These are phyloP conservation scores for Argentina silus DNA, from an alignment of 2,797 vertebrate species.

Conservation along the genomic window DNA sequence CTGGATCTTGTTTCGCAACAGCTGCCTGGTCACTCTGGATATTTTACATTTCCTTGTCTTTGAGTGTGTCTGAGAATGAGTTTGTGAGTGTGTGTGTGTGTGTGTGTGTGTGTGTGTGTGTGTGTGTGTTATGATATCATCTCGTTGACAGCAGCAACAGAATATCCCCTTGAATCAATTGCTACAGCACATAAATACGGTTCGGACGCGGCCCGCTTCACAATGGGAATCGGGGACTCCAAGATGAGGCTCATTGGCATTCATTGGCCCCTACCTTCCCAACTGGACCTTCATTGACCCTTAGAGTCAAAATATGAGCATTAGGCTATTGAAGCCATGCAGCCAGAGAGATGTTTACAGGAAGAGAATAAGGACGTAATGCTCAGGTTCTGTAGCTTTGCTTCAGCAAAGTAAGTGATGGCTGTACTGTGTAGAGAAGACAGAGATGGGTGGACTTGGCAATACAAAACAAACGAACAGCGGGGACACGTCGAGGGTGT, in stretches of 20 bases:
- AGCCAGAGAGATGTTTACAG: background rate
- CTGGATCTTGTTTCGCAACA: constrained; percentile 58
- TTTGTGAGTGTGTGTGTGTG: constrained; percentile 24
- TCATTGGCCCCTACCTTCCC: background rate
- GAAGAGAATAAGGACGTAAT: background rate
- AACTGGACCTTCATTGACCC: background rate
- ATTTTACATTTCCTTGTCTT: constrained; percentile 41
- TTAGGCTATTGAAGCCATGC: background rate
- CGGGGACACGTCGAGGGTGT: constrained; percentile 46
- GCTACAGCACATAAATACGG: constrained; percentile 5
- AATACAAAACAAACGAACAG: constrained; percentile 39
- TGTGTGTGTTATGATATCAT: constrained; percentile 52
- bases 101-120: constrained; percentile 56
- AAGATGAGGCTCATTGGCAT: background rate
- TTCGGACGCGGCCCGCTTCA: constrained; percentile 24
- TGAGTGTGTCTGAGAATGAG: constrained; percentile 7
- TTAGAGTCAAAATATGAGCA: background rate
- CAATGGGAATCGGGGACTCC: background rate
- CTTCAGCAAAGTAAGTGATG: constrained; percentile 33
- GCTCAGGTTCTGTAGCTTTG: background rate
- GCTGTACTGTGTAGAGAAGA: constrained; percentile 38
- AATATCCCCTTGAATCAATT: background rate
- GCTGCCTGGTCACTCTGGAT: constrained; percentile 65
- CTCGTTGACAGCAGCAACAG: constrained; percentile 48
- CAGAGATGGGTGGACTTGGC: constrained; percentile 41